Evolutionary conservation across 2,113 vertebrate genomes (phyloP), one percentile per base, ranked within the genome.

Genomic region (Puma concolor): DNA sequence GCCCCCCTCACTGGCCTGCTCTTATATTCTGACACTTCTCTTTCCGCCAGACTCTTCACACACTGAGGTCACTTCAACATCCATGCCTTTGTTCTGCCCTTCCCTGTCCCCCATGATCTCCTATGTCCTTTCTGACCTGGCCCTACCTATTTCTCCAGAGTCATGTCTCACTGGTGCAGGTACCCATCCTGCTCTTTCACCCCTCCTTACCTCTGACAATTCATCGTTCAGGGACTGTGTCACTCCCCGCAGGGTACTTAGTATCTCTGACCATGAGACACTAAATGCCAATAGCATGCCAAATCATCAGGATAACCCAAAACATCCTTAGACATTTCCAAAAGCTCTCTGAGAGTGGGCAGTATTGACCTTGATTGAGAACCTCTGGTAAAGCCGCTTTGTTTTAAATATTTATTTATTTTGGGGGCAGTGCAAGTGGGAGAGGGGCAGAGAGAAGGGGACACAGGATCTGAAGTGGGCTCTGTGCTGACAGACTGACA

Each of bases 311-410:
- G 23, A 81, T 91, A 54, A 85, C 67, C 63, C 66, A 54, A 72
- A 93, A 69, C 17, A 66, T 25, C 36, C 21, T 66, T 33, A 69
- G 31, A 77, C 23, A 85, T 91, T 91, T 81, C 57, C 33, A 12
- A 95, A 94, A 88, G 48, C 41, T 95, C 79, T 87, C 82, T 71
- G 36, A 94, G 76, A 87, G 17, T 93, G 31, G n/a, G 29, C 2
- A 57, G 33, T 69, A 76, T 1, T 38, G n/a, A 80, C 5, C 4
- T 25, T 93, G 77, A 63, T 23, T 96, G n/a, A 80, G 87, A 95
- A 96, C 44, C 41, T 90, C 29, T 52, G 81, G 77, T 15, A 57
- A 94, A 64, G n/a, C 14, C 44, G 25, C 29, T 76, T 87, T 97
- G 41, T 48, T 88, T 21, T 8, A 44, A 57, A 57, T 57, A 21